Base-by-base conservation (phyloP, 2,113 vertebrate genomes). In the Cromileptes altivelis region DNA sequence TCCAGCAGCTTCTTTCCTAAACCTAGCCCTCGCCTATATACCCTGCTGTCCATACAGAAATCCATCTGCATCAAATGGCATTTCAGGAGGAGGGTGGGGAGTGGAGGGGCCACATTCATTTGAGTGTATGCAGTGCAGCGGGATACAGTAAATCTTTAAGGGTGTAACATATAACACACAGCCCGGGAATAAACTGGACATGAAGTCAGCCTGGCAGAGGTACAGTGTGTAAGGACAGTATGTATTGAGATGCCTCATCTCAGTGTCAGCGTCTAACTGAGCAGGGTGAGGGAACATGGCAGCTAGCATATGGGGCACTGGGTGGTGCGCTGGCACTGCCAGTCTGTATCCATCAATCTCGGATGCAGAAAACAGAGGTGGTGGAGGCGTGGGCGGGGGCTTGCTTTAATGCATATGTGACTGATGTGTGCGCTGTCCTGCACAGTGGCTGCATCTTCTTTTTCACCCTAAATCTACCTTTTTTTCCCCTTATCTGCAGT, bases 251-350 rank as follows among this genome's bases (percentile, higher is more conserved):
- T 75, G 78, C 85, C 74, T 86, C 79, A 64, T 83, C 82, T 89
- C 67, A 37, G 86, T 90, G 87, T 89, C 86, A 74, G 86, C 79
- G 67, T 88, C 88, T 82, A 63, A 88, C 90, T 50, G 90, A 89
- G 90, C 81, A 37, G 87, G 84, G 87, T 62, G 85, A 82, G 82
- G 52, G 84, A 87, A 91, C 89, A 89, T 91, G 92, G 93, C 92
- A 94, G 92, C 80, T 52, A 93, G 79, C 93, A 93, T 93, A 94
- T 93, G 93, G 85, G 87, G 79, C 45, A 75, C 2, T 37, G 82
- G 92, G 88, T 91, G 92, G 88, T 70, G 58, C 52, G 63, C 86
- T 93, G 94, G 91, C 92, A 90, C 85, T 89, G 93, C 92, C 91
- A 90, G 80, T 78, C 88, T 79, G 78, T 14, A 92, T 92, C 78